Evolutionary conservation across 2,113 vertebrate genomes (phyloP), one percentile per base, ranked within the genome.

Genomic region (Pygoscelis antarcticus): DNA sequence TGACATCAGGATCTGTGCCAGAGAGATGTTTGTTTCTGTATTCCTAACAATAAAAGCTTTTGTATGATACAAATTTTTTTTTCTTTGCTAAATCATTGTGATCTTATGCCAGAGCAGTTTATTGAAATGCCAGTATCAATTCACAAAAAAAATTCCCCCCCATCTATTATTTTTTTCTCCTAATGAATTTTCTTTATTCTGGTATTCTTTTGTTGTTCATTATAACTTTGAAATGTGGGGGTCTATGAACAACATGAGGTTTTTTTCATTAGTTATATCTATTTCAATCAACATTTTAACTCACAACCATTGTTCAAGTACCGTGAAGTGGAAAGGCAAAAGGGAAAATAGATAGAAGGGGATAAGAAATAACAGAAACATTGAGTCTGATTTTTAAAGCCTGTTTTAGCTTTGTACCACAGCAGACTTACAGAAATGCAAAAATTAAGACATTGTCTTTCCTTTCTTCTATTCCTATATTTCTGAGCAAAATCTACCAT

Each of bases 171-270:
- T 42, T 64, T 20, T 57, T 52, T 11, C 47, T 22, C 18, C 1
- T 26, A 29, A 68, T 47, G 4, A 46, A 11, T n/a, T 75, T 81
- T 55, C 12, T 29, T 69, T 54, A 6, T 44, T 55, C 32, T 87
- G 22, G 2, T 3, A 1, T 25, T 87, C 18, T 69, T 71, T 78
- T 66, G 13, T 46, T 60, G 13, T 25, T 70, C 34, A 22, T 52
- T 78, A 19, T 54, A 83, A n/a, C 7, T 60, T 60, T 20, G 14
- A 66, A 72, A 78, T 60, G 1, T 47, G 19, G 27, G 38, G 5
- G 15, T 46, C 29, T 83, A 32, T 40, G 23, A 65, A 60, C 17
- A 72, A 4, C 32, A 29, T 38, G 7, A 2, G 1, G 1, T 0
- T n/a, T 78, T 57, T 70, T 82, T 77, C 10, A 29, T 62, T 70